Conservation (phyloP, 1,140 invertebrate species). For the Dreissena polymorpha region DNA sequence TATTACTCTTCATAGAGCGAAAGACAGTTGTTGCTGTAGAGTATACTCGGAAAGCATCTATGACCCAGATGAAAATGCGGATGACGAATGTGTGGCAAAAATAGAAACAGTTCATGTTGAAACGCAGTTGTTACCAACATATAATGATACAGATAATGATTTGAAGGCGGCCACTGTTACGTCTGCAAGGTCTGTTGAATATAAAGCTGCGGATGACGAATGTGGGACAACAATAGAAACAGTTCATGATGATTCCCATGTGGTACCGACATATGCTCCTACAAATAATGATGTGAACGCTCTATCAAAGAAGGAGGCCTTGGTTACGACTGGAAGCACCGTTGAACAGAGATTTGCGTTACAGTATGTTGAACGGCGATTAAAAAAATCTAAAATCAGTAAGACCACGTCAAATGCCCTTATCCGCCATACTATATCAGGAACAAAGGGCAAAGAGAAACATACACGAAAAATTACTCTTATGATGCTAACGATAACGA, state of each 20-base stretch:
- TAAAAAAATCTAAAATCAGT: neutral
- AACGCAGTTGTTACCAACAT: neutral
- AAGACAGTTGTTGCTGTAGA: neutral
- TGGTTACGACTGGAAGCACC: too few species aligned
- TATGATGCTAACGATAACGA: conserved; percentile 61
- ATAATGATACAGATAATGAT: neutral
- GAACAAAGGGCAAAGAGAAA: conserved; percentile 15
- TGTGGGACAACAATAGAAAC: too few species aligned
- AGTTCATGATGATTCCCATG: too few species aligned
- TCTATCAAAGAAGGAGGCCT: too few species aligned
- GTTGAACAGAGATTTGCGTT: neutral
- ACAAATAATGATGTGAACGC: too few species aligned
- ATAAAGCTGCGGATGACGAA: too few species aligned
- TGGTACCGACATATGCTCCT: too few species aligned
- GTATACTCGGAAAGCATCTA: neutral
- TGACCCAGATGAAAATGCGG: neutral
- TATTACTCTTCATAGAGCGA: neutral
- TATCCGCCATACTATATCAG: conserved; percentile 8
- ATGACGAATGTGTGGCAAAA: neutral
- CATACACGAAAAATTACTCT: conserved; percentile 48
- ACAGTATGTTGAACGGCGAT: neutral
- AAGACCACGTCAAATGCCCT: conserved; percentile 6
- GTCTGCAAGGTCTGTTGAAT: neutral
- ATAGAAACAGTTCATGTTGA: neutral
- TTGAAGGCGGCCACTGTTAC: neutral